A percentile compares a stretch with the other conserved stretches of the same genome.
phyloP scores from a whole-genome alignment of 2,797 vertebrate species.

The Cossypha caffra region DNA sequence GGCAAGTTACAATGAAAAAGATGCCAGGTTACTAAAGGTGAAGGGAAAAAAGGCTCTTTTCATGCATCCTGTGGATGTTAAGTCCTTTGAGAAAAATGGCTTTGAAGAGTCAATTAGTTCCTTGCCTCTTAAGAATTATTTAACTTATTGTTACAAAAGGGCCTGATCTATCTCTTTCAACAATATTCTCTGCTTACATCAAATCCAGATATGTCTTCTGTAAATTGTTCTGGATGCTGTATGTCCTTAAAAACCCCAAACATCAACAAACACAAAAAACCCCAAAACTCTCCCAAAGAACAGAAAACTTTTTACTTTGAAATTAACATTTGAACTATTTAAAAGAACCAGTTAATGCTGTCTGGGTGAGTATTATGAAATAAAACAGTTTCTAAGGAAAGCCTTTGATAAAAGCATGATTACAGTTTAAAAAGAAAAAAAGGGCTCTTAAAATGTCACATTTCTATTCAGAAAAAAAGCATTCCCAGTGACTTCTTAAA shows the following conservation, averaged over 20 bases:
- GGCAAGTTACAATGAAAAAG: not conserved
- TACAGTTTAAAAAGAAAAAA: not conserved
- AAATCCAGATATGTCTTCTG: not conserved
- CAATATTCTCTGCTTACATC: not conserved
- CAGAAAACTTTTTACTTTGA: not conserved
- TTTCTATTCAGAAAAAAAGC: not conserved
- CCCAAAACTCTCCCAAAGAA: not conserved
- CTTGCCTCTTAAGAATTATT: not conserved
- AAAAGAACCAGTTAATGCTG: not conserved
- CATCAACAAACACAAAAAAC: not conserved
- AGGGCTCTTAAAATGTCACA: not conserved
- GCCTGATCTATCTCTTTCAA: not conserved
- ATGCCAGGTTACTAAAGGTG: not conserved
- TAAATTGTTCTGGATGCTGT: not conserved
- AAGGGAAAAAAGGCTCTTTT: not conserved
- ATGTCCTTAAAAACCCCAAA: not conserved
- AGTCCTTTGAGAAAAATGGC: constrained; percentile 9
- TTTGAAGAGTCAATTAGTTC: constrained; percentile 27
- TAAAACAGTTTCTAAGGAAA: not conserved
- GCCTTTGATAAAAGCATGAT: constrained; percentile 6
- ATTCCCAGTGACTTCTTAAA: not conserved
- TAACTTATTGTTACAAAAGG: not conserved
- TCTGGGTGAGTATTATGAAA: not conserved
- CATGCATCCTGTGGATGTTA: not conserved
- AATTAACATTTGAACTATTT: not conserved